These are phyloP conservation scores for Indicator maculatus DNA, from an alignment of 2,113 vertebrate species.

Conservation along the genomic window DNA sequence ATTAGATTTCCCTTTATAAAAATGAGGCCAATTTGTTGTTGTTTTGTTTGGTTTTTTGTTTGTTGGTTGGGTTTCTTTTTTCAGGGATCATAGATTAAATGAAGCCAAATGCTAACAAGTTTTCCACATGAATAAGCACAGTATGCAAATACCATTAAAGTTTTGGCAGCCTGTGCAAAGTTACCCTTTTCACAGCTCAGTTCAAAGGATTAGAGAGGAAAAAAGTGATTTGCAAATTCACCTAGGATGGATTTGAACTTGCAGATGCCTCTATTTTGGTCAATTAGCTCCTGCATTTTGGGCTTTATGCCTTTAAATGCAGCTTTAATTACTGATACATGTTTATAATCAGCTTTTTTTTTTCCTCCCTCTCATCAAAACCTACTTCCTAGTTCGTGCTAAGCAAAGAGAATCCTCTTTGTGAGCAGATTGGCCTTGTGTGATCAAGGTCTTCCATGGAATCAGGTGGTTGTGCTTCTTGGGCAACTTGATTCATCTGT, in stretches of 20 bases:
- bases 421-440: neutral
- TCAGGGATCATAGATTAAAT: neutral
- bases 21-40: neutral
- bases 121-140: neutral
- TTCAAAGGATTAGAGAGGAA: neutral
- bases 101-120: neutral
- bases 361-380: neutral
- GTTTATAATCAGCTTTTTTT: neutral
- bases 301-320: neutral
- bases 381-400: neutral
- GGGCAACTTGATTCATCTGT: neutral
- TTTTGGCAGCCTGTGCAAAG: slow-evolving; percentile 8
- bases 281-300: slow-evolving; percentile 35
- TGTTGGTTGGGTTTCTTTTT: neutral
- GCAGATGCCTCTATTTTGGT: slow-evolving; percentile 8
- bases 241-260: neutral
- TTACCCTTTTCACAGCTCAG: neutral
- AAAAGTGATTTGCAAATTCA: slow-evolving; percentile 4
- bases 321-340: slow-evolving; percentile 6
- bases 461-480: neutral
- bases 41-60: too few relatives aligned
- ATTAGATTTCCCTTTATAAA: slow-evolving; percentile 4
- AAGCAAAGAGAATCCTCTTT: neutral
- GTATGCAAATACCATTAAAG: neutral
- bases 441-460: neutral